Conservation (phyloP, 2,113 vertebrate species). For the Cottus gobio region DNA sequence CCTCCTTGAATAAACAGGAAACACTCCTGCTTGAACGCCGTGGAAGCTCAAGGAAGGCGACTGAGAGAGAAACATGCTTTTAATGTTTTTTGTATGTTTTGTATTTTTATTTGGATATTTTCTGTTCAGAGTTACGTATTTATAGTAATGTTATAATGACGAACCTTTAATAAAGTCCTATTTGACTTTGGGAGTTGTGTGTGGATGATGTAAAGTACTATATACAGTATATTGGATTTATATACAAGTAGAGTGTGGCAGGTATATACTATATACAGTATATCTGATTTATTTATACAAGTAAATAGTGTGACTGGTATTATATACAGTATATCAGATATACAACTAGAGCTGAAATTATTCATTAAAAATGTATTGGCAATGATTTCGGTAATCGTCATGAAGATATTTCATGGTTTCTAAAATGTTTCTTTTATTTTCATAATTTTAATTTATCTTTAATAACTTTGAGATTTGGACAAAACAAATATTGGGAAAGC, state of each 20-base stretch:
- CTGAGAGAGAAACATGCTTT: constrained; percentile 37
- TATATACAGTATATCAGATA: not conserved
- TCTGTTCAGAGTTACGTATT: constrained; percentile 73
- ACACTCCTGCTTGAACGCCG: constrained; percentile 26
- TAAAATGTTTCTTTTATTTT: not conserved
- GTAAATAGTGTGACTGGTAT: no score
- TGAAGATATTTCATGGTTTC: not conserved
- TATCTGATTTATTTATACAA: no score
- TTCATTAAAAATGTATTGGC: no score
- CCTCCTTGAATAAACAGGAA: constrained; percentile 35
- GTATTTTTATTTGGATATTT: constrained; percentile 69
- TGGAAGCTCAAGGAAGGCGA: constrained; percentile 32
- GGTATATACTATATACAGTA: no score
- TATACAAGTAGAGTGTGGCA: no score
- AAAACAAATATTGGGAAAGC: no score
- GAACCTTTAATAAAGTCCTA: constrained; percentile 72
- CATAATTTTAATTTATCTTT: not conserved
- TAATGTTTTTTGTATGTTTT: constrained; percentile 75
- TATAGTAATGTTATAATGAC: constrained; percentile 70
- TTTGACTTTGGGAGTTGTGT: constrained; percentile 55
- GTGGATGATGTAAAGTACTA: not conserved
- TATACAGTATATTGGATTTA: not conserved
- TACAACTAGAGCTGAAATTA: not conserved
- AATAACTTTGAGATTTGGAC: not conserved
- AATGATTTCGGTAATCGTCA: not conserved